Evolutionary conservation across 2,113 vertebrate species (phyloP), one percentile per base, ranked within the genome.

Genomic region (Strigops habroptila): DNA sequence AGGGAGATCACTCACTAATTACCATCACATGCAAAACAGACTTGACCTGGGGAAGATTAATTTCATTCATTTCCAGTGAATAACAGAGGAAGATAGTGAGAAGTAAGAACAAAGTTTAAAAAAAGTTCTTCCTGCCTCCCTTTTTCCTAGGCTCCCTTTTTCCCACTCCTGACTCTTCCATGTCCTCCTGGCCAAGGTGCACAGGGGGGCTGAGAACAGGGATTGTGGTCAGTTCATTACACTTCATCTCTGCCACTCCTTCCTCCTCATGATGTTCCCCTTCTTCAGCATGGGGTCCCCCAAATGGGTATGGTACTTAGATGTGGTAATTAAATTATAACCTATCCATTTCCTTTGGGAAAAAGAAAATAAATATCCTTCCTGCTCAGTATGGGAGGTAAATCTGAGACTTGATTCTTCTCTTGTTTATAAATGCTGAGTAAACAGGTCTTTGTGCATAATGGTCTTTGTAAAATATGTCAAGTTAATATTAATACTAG

Each of bases 71-170:
- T 84, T 7, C 13, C 27, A 27, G 27, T 46, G 76, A 71, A 53
- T 53, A 73, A 37, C 21, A 41, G 31, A 64, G 27, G 19, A 41
- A n/a, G 14, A 27, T 16, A 24, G 11, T 74, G 35, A 86, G 14
- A 87, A 73, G 83, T 14, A 79, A 62, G 55, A 37, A 4, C 8
- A 62, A 65, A 51, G 15, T 37, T 57, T n/a, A 4, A 12, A 30
- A 73, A 51, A 28, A 3, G 6, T 59, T 51, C 25, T 8, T 88
- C 16, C 17, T 0, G 0, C 8, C 12, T 19, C 12, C 14, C 8
- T 35, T 78, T 82, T 86, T 80, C 55, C 37, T 31, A 82, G 31
- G 43, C 62, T 90, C 14, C 60, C 43, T 64, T 69, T 39, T 39
- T 39, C 39, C 39, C 23, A 25, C 33, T 55, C 25, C 11, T 77